A percentile compares a stretch with the other conserved stretches of the same genome.
Evolutionary conservation across 2,113 vertebrate species (phyloP).

Genomic region (Strix aluco): DNA sequence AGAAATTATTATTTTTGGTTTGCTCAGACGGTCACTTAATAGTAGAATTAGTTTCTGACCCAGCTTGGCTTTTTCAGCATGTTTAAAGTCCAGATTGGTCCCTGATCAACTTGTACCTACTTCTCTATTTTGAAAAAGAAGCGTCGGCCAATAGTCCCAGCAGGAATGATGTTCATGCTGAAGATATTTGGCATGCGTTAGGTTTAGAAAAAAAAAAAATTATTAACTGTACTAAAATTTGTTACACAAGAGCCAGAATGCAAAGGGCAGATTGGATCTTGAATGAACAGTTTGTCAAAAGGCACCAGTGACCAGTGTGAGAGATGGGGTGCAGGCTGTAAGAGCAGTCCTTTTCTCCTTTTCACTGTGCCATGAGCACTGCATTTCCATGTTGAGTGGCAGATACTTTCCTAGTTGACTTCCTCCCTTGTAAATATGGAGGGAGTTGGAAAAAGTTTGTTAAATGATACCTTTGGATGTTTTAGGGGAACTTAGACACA

Average conservation of each 20-base stretch:
- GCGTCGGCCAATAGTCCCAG: background rate
- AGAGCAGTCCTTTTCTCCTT: fast-evolving
- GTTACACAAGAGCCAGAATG: background rate
- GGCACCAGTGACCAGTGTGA: background rate
- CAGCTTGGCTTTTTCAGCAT: background rate
- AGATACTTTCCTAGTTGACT: background rate
- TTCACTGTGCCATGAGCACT: background rate
- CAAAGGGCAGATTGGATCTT: background rate
- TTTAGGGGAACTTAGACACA: background rate
- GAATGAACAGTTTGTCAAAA: background rate
- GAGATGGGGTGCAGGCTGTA: background rate
- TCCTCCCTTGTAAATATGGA: background rate
- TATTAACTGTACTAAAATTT: background rate
- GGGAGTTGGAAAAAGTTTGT: background rate
- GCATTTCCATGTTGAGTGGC: fast-evolving
- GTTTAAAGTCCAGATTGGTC: background rate
- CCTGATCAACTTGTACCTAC: conserved; percentile 1
- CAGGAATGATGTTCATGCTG: background rate
- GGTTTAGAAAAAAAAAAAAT: background rate
- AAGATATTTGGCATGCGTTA: background rate
- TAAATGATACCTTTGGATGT: background rate
- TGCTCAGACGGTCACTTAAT: background rate
- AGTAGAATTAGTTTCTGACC: background rate
- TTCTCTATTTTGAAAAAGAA: conserved; percentile 49
- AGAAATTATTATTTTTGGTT: background rate